phyloP scores from a whole-genome alignment of 2,888 invertebrate species.

The Argynnis bischoffii region DNA sequence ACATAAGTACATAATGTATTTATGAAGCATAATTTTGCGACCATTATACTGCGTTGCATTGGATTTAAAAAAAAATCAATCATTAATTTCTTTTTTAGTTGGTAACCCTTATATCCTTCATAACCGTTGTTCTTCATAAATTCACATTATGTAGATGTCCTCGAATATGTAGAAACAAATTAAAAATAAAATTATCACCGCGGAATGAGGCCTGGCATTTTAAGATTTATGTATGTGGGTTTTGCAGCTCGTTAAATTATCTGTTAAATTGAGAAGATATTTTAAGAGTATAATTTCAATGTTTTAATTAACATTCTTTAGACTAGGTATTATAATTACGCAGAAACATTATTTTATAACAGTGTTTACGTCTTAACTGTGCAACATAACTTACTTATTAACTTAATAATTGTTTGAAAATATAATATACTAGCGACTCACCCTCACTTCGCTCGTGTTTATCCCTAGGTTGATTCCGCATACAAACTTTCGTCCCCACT shows the following conservation, averaged over 20 bases:
- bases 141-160: slow-evolving; percentile 24
- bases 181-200: slow-evolving; percentile 26
- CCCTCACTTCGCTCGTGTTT: too few relatives aligned
- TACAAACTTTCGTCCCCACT: too few relatives aligned
- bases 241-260: slow-evolving; percentile 28
- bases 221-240: slow-evolving; percentile 25
- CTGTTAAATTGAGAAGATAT: slow-evolving; percentile 9
- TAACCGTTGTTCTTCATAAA: slow-evolving; percentile 19
- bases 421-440: too few relatives aligned
- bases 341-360: neutral
- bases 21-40: too few relatives aligned
- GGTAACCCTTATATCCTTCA: neutral
- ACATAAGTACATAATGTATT: too few relatives aligned
- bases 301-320: slow-evolving; percentile 10
- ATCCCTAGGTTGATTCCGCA: too few relatives aligned
- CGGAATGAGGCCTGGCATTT: slow-evolving; percentile 25
- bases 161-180: slow-evolving; percentile 14
- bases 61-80: too few relatives aligned
- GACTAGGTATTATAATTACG: neutral
- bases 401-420: too few relatives aligned
- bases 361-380: too few relatives aligned
- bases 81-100: too few relatives aligned
- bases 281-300: slow-evolving; percentile 14
- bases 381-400: too few relatives aligned
- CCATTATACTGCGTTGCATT: too few relatives aligned